These are phyloP conservation scores for Achroia grisella DNA, from an alignment of 1,140 invertebrate genomes.

Conservation along the genomic window DNA sequence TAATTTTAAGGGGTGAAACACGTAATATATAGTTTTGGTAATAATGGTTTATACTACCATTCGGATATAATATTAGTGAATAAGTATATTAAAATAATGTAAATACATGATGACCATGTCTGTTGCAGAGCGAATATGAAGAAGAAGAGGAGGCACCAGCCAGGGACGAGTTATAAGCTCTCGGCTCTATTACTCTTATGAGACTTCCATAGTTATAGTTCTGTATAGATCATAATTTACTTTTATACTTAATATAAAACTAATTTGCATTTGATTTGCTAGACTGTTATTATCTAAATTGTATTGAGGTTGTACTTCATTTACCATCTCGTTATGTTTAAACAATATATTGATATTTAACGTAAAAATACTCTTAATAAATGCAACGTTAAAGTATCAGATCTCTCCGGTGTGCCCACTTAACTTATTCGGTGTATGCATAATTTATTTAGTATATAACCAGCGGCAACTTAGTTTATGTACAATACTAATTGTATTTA, in stretches of 20 bases:
- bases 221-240: slow-evolving; percentile 56
- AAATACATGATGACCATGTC: slow-evolving; percentile 7
- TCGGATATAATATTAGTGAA: too few relatives aligned
- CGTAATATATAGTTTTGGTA: too few relatives aligned
- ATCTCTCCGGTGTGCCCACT: slow-evolving; percentile 20
- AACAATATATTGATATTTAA: slow-evolving; percentile 18
- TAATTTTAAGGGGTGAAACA: too few relatives aligned
- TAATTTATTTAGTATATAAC: slow-evolving; percentile 46
- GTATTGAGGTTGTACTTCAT: slow-evolving; percentile 34
- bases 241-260: slow-evolving; percentile 48
- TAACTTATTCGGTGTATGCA: slow-evolving; percentile 38
- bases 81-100: too few relatives aligned
- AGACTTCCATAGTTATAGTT: slow-evolving; percentile 57
- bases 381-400: slow-evolving; percentile 1
- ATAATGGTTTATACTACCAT: too few relatives aligned
- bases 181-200: slow-evolving; percentile 22
- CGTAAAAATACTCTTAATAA: slow-evolving; percentile 16
- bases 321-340: neutral
- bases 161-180: slow-evolving; percentile 61
- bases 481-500: slow-evolving; percentile 47
- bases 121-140: slow-evolving; percentile 54
- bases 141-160: slow-evolving; percentile 55
- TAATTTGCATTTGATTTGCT: slow-evolving; percentile 49
- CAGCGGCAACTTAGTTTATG: slow-evolving; percentile 47
- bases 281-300: slow-evolving; percentile 44